Evolutionary conservation across 2,113 vertebrate species (phyloP), one percentile per base, ranked within the genome.

Genomic region (Lucifuga dentata): DNA sequence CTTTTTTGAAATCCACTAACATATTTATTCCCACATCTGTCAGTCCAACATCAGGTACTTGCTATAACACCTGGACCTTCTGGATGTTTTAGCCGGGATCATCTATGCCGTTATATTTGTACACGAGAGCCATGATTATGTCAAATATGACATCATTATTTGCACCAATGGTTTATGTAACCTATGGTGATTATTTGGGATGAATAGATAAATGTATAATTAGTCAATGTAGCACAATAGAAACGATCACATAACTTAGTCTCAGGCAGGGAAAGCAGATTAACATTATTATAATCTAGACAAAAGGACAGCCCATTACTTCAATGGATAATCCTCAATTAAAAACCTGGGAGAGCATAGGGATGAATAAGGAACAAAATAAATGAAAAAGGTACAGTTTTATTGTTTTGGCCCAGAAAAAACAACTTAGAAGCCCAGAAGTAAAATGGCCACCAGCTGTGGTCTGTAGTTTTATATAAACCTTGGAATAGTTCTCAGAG

Each of bases 201-300:
- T 29, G 26, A 29, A 29, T 29, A 29, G 7, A 29, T 29, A 67
- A 66, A 21, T 20, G 32, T 46, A 5, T 57, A 1, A 72, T 8
- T 20, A 60, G 23, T 11, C 24, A 67, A 44, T 55, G 57, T n/a
- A n/a, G n/a, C n/a, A n/a, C n/a, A n/a, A n/a, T n/a, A n/a, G n/a
- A n/a, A 65, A 39, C 40, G 66, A 44, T 52, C 51, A 69, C 38
- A 29, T 49, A 24, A 60, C 36, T 19, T 35, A 36, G 20, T 41
- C 45, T 69, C 41, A 72, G 60, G 4, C 76, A 79, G 48, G 19
- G 64, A 51, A 57, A 45, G 45, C 33, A 66, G 73, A 90, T 85
- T 84, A 85, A 66, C 66, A 48, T 64, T 19, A 65, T 50, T 44
- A 62, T 83, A 88, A 89, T 80, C 78, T 76, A 78, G 56, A 70